Evolutionary conservation across 2,888 invertebrate species (phyloP).

Genomic region (Torymus texanus): DNA sequence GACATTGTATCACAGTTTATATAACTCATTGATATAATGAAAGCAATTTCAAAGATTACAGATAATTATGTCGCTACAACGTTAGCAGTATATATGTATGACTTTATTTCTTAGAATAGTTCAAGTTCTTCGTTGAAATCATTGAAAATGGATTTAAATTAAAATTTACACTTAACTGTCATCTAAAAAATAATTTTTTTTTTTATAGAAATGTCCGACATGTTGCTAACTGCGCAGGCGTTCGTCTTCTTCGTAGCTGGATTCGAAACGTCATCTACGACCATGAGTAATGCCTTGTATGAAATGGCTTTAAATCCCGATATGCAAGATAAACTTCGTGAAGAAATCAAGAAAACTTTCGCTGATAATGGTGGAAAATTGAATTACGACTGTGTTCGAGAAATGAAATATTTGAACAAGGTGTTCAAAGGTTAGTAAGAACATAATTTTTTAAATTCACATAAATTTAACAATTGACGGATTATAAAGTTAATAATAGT

Average conservation of each 20-base stretch:
- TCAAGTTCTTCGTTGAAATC: too few species aligned
- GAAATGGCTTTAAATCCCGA: constrained; percentile 73
- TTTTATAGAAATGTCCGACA: constrained; percentile 67
- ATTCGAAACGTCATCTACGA: constrained; percentile 75
- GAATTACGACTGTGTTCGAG: constrained; percentile 70
- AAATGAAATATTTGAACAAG: constrained; percentile 73
- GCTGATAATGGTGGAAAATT: constrained; percentile 65
- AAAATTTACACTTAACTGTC: too few species aligned
- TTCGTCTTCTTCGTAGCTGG: constrained; percentile 75
- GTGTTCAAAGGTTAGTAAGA: constrained; percentile 61
- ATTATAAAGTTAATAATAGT: too few species aligned
- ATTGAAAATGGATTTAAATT: too few species aligned
- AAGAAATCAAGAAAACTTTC: constrained; percentile 69
- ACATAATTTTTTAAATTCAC: too few species aligned
- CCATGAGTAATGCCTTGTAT: constrained; percentile 73
- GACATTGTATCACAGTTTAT: too few species aligned
- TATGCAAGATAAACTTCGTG: constrained; percentile 71
- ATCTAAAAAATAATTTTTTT: neutral
- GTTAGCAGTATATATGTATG: too few species aligned
- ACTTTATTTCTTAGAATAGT: too few species aligned
- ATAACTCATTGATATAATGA: too few species aligned
- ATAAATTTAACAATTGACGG: too few species aligned
- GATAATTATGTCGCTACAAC: too few species aligned
- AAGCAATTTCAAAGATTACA: too few species aligned
- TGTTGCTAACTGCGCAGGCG: constrained; percentile 69